Evolutionary conservation across 2,797 vertebrate species (phyloP).

Genomic region (Mus caroli): DNA sequence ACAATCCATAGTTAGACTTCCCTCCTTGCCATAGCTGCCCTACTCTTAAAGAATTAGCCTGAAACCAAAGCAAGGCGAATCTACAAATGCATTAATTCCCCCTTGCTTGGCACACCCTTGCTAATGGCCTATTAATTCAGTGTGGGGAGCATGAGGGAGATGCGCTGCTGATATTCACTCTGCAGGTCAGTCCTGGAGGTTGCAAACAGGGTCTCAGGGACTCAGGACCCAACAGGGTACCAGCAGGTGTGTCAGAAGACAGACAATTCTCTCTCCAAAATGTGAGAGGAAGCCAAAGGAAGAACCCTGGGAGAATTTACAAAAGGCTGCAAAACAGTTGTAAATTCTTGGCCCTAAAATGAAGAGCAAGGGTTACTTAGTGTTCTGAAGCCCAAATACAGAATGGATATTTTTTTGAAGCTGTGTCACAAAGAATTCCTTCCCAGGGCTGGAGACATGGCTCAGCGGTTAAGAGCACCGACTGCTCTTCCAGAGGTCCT

Average conservation of each 20-base stretch:
- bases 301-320: conserved; percentile 69
- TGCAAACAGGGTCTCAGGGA: background rate
- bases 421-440: background rate
- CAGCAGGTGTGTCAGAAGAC: conserved; percentile 13
- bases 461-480: too few relatives aligned
- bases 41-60: conserved; percentile 60
- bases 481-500: too few relatives aligned
- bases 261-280: conserved; percentile 58
- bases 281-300: conserved; percentile 76
- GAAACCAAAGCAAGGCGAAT: conserved; percentile 61
- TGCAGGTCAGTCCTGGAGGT: background rate
- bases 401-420: background rate
- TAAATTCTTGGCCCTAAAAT: conserved; percentile 65
- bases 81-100: conserved; percentile 37
- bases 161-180: background rate
- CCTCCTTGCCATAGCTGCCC: background rate
- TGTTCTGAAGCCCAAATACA: conserved; percentile 22
- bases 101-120: conserved; percentile 33
- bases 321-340: conserved; percentile 73
- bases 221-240: conserved; percentile 15
- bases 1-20: background rate
- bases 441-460: background rate
- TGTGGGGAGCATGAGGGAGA: background rate
- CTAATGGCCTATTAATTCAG: conserved; percentile 64
- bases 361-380: background rate